These are phyloP conservation scores for Tenthredo scrophulariae DNA, from an alignment of 2,888 invertebrate species.

Conservation along the genomic window DNA sequence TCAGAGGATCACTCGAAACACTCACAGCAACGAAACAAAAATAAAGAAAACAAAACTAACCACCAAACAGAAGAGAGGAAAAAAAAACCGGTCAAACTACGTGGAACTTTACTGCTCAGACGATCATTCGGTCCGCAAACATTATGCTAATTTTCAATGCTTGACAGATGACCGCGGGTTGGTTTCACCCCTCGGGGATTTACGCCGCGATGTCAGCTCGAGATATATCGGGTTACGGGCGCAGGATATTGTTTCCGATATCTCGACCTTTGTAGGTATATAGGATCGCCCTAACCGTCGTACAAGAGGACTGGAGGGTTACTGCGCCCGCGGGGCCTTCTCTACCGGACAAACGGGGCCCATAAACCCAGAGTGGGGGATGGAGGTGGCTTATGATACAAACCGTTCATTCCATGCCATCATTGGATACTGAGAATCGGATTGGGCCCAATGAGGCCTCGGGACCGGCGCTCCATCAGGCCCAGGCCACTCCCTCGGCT, in stretches of 20 bases:
- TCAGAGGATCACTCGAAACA: slow-evolving; percentile 34
- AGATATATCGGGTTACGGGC: slow-evolving; percentile 52
- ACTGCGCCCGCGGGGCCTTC: slow-evolving; percentile 78
- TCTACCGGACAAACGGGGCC: slow-evolving; percentile 74
- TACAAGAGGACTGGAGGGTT: slow-evolving; percentile 77
- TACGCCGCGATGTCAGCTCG: slow-evolving; percentile 51
- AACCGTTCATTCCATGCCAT: slow-evolving; percentile 55
- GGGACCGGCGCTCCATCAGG: slow-evolving; percentile 48
- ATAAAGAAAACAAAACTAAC: not conserved
- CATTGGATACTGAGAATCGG: slow-evolving; percentile 57
- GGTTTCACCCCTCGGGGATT: slow-evolving; percentile 51
- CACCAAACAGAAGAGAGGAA: not conserved
- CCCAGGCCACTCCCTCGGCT: slow-evolving; percentile 34
- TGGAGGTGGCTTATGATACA: slow-evolving; percentile 66
- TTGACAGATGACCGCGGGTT: slow-evolving; percentile 53
- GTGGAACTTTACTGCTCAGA: slow-evolving; percentile 33
- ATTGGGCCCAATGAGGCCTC: slow-evolving; percentile 58
- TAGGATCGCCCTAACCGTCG: slow-evolving; percentile 74
- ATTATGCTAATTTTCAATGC: slow-evolving; percentile 50
- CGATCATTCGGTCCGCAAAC: slow-evolving; percentile 54
- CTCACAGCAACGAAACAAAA: slow-evolving; percentile 25
- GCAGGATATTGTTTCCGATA: slow-evolving; percentile 72
- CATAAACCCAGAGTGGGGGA: slow-evolving; percentile 58
- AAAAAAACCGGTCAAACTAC: slow-evolving; percentile 45
- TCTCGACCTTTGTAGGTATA: slow-evolving; percentile 67